Percentiles rank a stretch among this genome's conserved stretches.
phyloP scores from a whole-genome alignment of 2,888 invertebrate species.

The Pilophorus perplexus region DNA sequence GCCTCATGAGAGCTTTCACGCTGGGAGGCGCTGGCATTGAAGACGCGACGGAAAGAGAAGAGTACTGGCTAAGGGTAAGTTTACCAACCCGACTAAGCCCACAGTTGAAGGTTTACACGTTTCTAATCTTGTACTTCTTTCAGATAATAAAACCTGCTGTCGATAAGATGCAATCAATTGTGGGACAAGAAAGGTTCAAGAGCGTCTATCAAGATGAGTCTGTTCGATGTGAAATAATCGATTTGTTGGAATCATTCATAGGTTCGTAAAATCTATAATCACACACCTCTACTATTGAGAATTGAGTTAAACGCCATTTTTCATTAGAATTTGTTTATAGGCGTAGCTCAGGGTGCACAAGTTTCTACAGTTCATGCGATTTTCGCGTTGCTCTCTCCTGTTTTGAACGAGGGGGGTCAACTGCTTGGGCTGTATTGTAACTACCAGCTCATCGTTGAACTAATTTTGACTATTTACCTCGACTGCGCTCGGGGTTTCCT shows the following conservation, averaged over 20 bases:
- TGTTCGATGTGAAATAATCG: constrained; percentile 66
- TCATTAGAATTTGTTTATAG: constrained; percentile 51
- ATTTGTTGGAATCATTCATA: constrained; percentile 72
- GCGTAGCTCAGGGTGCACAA: constrained; percentile 64
- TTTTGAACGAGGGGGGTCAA: constrained; percentile 66
- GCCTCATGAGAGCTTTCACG: constrained; percentile 70
- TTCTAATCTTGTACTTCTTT: too few relatives aligned
- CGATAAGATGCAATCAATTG: constrained; percentile 58
- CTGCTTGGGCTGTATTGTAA: constrained; percentile 73
- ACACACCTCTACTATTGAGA: neutral
- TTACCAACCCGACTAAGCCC: too few relatives aligned
- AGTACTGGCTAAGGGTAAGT: constrained; percentile 51
- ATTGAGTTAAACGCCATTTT: neutral
- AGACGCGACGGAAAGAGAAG: constrained; percentile 49
- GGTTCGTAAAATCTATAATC: constrained; percentile 51
- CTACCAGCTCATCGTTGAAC: constrained; percentile 73
- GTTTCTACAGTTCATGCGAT: constrained; percentile 55
- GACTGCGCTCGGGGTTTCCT: constrained; percentile 70
- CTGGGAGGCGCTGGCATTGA: constrained; percentile 54
- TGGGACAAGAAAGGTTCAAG: constrained; percentile 58
- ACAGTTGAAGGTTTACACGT: too few relatives aligned
- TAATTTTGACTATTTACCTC: constrained; percentile 63
- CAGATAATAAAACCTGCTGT: constrained; percentile 56
- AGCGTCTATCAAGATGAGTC: constrained; percentile 61
- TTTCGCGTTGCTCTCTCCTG: constrained; percentile 63